Conservation (phyloP, 1,140 invertebrate genomes). For the Pogonognathellus flavescens region DNA sequence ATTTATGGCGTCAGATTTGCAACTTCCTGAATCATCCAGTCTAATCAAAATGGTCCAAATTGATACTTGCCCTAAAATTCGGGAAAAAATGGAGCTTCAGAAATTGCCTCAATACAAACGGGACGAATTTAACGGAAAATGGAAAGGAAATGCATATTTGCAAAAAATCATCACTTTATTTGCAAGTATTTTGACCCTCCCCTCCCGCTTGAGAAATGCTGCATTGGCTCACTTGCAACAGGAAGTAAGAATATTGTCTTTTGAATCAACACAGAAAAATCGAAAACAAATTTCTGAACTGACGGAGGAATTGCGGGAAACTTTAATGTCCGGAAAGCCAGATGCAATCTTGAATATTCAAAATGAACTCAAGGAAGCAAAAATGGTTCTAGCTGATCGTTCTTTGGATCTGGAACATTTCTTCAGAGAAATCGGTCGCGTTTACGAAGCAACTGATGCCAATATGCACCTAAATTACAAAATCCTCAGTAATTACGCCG, state of each 20-base stretch:
- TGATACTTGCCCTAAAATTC: constrained; percentile 1
- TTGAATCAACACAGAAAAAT: neutral
- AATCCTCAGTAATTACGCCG: neutral
- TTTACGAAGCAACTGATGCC: constrained; percentile 7
- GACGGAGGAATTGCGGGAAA: neutral
- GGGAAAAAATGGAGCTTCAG: constrained; percentile 10
- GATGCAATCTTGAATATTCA: constrained; percentile 7
- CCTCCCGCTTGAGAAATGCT: constrained; percentile 5
- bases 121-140: neutral
- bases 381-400: neutral
- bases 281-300: constrained; percentile 3
- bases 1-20: neutral
- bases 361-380: constrained; percentile 5
- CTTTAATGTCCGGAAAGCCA: neutral
- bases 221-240: neutral
- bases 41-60: neutral
- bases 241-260: neutral
- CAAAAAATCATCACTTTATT: neutral
- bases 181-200: constrained; percentile 21
- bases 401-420: constrained; percentile 18
- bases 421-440: neutral
- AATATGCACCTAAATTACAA: constrained; percentile 32
- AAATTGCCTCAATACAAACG: constrained; percentile 26
- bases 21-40: neutral
- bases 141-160: neutral